phyloP scores from a whole-genome alignment of 2,113 vertebrate genomes.

The Chaetodon auriga region DNA sequence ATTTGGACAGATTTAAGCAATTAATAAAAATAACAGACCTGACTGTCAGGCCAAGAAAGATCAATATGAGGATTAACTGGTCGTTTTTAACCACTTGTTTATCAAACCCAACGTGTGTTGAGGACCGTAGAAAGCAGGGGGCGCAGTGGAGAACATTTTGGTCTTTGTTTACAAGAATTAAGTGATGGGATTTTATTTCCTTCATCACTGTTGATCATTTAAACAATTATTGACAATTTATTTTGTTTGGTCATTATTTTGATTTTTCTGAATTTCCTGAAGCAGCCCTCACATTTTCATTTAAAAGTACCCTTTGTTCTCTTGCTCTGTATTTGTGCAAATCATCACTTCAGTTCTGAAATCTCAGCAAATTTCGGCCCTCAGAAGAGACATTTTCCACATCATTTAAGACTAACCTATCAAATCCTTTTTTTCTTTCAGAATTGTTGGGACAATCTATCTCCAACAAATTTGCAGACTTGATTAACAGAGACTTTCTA shows the following conservation, averaged over 20 bases:
- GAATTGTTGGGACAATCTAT: conserved; percentile 85
- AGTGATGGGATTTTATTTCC: conserved; percentile 57
- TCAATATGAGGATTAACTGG: conserved; percentile 19
- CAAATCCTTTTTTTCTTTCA: conserved; percentile 59
- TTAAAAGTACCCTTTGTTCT: conserved; percentile 18
- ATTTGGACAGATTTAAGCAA: neutral
- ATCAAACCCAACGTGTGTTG: conserved; percentile 59
- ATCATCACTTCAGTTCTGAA: conserved; percentile 67
- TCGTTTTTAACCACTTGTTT: conserved; percentile 69
- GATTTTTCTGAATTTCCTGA: neutral
- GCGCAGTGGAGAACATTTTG: conserved; percentile 75
- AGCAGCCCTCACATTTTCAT: neutral
- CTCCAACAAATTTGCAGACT: conserved; percentile 85
- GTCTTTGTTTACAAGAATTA: conserved; percentile 84
- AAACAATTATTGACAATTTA: neutral
- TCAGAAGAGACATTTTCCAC: neutral
- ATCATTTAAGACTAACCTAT: conserved; percentile 17
- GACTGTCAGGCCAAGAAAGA: conserved; percentile 15
- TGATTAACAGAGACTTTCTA: conserved; percentile 84
- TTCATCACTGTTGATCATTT: neutral
- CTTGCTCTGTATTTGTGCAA: conserved; percentile 44
- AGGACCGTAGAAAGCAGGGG: conserved; percentile 73
- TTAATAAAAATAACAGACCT: neutral
- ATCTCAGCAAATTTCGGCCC: conserved; percentile 45
- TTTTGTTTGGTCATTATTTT: neutral